phyloP scores from a whole-genome alignment of 2,888 invertebrate genomes.

The Brenthis daphne region DNA sequence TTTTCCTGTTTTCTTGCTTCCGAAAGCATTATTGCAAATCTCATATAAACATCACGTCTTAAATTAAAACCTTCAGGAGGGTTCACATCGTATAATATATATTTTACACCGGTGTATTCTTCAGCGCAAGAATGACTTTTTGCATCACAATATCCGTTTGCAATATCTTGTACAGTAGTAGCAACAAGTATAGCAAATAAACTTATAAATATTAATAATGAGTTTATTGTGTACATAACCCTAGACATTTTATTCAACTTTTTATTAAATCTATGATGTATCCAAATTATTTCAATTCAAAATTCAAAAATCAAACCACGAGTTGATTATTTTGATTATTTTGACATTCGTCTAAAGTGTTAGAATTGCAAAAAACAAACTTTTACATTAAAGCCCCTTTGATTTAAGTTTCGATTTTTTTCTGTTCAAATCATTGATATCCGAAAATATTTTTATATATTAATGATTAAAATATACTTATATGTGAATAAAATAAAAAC shows the following conservation, averaged over 20 bases:
- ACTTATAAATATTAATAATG: background rate
- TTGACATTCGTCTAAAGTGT: no score
- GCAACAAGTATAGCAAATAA: background rate
- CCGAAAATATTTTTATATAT: no score
- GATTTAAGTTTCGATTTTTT: no score
- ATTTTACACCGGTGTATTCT: constrained; percentile 72
- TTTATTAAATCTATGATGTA: background rate
- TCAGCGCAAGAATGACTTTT: constrained; percentile 5
- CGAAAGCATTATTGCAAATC: constrained; percentile 92
- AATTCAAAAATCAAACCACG: no score
- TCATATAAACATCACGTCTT: constrained; percentile 96
- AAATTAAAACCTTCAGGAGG: constrained; percentile 98
- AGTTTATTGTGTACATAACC: background rate
- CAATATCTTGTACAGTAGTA: constrained; percentile 1
- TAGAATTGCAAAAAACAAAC: no score
- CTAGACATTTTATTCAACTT: background rate
- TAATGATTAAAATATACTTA: no score
- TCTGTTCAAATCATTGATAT: no score
- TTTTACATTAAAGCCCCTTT: no score
- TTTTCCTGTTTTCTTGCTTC: constrained; percentile 82
- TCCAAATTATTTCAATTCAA: no score
- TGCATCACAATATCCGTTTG: constrained; percentile 19
- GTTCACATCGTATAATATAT: constrained; percentile 96
- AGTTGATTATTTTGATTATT: no score
- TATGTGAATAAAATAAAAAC: no score